Evolutionary conservation across 2,888 invertebrate species (phyloP).

Genomic region (Troilus luridus): DNA sequence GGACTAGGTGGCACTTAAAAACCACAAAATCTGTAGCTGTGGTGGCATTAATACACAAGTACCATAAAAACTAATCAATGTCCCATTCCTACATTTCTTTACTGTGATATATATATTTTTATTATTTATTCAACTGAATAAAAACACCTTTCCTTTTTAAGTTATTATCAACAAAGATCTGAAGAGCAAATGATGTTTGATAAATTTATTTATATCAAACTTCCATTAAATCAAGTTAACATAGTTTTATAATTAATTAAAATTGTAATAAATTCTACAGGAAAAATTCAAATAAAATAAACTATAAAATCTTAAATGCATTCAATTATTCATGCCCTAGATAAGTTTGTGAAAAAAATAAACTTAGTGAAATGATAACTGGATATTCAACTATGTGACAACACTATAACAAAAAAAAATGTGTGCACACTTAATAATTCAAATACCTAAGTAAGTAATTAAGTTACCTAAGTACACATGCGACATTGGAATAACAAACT

Average conservation of each 20-base stretch:
- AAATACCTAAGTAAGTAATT: too few species aligned
- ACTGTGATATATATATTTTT: too few species aligned
- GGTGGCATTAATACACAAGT: too few species aligned
- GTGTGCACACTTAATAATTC: too few species aligned
- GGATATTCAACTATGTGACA: not conserved
- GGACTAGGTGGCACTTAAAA: too few species aligned
- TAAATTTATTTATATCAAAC: not conserved
- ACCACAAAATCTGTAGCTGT: too few species aligned
- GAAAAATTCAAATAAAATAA: not conserved
- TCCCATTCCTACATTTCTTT: too few species aligned
- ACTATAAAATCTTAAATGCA: not conserved
- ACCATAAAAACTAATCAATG: too few species aligned
- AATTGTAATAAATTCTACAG: not conserved
- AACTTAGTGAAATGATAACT: constrained; percentile 3
- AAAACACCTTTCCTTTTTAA: not conserved
- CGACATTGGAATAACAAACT: too few species aligned
- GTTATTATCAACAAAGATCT: not conserved
- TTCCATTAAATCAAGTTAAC: not conserved
- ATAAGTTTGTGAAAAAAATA: not conserved
- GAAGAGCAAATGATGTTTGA: not conserved
- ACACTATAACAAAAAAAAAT: not conserved
- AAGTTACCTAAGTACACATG: too few species aligned
- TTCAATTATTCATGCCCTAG: not conserved
- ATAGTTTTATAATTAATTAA: not conserved
- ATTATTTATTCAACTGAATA: too few species aligned